Base-by-base conservation (phyloP, 1,140 invertebrate genomes). In the Mizuhopecten yessoensis region DNA sequence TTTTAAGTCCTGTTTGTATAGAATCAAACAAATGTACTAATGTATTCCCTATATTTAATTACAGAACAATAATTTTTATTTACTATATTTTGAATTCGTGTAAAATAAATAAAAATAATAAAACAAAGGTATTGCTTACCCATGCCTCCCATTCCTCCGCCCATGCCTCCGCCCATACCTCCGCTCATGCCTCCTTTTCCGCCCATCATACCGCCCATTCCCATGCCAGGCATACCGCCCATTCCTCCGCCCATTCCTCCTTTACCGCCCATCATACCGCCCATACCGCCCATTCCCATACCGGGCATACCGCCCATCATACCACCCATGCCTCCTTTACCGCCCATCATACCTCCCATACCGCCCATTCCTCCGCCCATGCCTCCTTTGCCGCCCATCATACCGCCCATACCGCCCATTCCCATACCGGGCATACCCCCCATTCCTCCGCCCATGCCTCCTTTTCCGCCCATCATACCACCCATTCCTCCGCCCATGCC, bases 281-380 rank as follows among this genome's bases (percentile, higher is more conserved):
- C 88, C 88, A 88, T 88, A 88, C 88, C 88, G 88, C 88, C 88
- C 88, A 88, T 88, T 88, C 88, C 88, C 88, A 88, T 88, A n/a
- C 88, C 57, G 1, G 42, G 42, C n/a, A 29, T 75, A 75, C 57
- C 57, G 57, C 57, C 36, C 36, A 39, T 39, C 36, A 39, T 39
- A 39, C 36, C 36, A 39, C 36, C 36, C 45, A 57, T 57, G 7
- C 45, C 45, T 57, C 45, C 45, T 57, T 57, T 57, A 11, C 45
- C 45, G 45, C 45, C 45, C 45, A 57, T 57, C 45, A 57, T 57
- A 20, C 45, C 45, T 57, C 15, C 15, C 45, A 57, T 57, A 57
- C 45, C 45, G 45, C 45, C 57, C 57, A 75, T 75, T 5, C 57
- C 57, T 29, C n/a, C 57, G 15, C 57, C 57, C 57, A 75, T 75